phyloP scores from a whole-genome alignment of 2,888 invertebrate genomes.

The Vesta saturnalis region DNA sequence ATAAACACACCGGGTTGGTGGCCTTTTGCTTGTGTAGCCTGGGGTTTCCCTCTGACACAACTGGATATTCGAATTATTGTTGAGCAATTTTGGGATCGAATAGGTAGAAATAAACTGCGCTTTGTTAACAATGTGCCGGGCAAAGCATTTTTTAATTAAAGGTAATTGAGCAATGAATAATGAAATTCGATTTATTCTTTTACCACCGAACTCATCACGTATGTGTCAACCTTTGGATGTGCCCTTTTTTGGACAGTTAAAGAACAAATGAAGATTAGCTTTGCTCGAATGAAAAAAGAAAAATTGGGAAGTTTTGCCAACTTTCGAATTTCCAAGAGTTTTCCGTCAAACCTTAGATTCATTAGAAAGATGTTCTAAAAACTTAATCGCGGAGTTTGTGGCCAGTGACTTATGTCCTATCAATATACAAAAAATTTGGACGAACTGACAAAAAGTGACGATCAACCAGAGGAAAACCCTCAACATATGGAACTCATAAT shows the following conservation, averaged over 20 bases:
- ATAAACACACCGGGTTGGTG: no score
- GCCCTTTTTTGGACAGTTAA: not conserved
- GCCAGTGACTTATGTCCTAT: no score
- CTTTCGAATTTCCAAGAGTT: not conserved
- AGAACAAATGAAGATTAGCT: not conserved
- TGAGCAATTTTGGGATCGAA: not conserved
- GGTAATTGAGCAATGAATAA: not conserved
- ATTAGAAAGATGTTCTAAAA: no score
- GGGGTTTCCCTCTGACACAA: not conserved
- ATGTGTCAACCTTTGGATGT: constrained; percentile 4
- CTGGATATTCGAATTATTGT: not conserved
- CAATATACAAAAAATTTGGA: no score
- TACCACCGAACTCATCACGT: not conserved
- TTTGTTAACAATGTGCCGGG: constrained; percentile 12
- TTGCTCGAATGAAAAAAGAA: constrained; percentile 1
- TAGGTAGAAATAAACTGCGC: constrained; percentile 9
- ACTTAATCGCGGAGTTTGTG: no score
- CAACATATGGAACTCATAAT: no score
- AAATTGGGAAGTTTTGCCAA: not conserved
- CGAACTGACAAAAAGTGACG: no score
- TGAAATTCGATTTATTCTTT: constrained; percentile 8
- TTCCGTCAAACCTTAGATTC: not conserved
- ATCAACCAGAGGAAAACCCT: no score
- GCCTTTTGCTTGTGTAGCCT: not conserved
- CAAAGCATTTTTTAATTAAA: constrained; percentile 8